A percentile compares a stretch with the other conserved stretches of the same genome.
These are phyloP conservation scores for Lepus oiostolus DNA, from an alignment of 2,797 vertebrate genomes.

Conservation along the genomic window DNA sequence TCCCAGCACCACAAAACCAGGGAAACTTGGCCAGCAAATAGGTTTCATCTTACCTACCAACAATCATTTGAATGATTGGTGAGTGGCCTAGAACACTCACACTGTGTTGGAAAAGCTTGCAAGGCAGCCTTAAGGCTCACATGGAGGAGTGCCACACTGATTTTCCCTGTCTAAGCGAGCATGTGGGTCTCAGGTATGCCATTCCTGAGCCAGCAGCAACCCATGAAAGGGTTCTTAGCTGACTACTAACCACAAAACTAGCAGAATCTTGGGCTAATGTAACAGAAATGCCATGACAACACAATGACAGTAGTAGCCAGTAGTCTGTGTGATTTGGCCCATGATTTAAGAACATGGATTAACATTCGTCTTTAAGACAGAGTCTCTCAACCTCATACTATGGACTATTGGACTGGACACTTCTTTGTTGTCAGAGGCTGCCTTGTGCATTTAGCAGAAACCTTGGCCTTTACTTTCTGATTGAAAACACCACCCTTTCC, in stretches of 20 bases:
- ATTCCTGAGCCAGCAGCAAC: not conserved
- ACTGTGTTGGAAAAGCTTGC: not conserved
- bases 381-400: not conserved
- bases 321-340: not conserved
- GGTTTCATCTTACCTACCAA: not conserved
- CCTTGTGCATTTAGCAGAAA: not conserved
- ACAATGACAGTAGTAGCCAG: not conserved
- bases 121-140: not conserved
- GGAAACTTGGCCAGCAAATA: not conserved
- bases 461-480: not conserved
- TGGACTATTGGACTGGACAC: not conserved
- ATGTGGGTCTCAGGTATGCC: fast-evolving
- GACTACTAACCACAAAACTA: not conserved
- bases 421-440: not conserved
- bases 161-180: not conserved
- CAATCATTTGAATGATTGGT: not conserved
- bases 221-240: not conserved
- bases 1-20: not conserved
- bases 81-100: not conserved
- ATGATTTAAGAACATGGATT: not conserved
- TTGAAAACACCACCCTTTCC: not conserved
- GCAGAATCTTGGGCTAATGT: not conserved
- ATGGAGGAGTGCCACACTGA: not conserved
- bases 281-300: not conserved
- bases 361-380: not conserved